Conservation (phyloP, 2,797 vertebrate genomes). For the Mus spretus region DNA sequence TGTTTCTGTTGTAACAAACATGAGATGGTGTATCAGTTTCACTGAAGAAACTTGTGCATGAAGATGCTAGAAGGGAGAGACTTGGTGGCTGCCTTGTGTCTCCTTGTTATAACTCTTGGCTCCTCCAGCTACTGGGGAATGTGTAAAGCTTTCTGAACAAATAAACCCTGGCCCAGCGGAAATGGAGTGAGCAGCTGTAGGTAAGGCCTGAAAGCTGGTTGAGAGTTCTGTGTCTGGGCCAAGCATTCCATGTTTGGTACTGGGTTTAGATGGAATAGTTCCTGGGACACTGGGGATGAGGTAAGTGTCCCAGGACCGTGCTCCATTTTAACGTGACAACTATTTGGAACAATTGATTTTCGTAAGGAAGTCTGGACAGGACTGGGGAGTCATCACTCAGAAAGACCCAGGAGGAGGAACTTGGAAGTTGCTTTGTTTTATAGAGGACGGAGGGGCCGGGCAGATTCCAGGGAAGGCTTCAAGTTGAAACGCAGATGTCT, state of each 20-base stretch:
- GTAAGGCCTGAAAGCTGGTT: background rate
- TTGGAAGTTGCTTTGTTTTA: slow-evolving; percentile 48
- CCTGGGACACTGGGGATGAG: background rate
- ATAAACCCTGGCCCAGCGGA: background rate
- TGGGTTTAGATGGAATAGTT: background rate
- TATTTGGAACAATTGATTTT: slow-evolving; percentile 16
- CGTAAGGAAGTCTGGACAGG: background rate
- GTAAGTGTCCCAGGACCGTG: background rate
- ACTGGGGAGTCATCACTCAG: slow-evolving; percentile 4
- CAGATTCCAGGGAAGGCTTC: background rate
- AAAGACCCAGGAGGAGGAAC: background rate
- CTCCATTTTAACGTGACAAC: background rate
- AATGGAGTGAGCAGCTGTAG: background rate
- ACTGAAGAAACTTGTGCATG: background rate
- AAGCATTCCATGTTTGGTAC: background rate
- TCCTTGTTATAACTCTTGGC: background rate
- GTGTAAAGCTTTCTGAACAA: slow-evolving; percentile 1
- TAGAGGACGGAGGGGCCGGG: background rate
- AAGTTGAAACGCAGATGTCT: slow-evolving; percentile 75
- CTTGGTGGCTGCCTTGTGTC: background rate
- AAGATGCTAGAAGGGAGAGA: background rate
- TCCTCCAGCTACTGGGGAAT: background rate
- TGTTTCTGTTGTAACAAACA: slow-evolving; percentile 4
- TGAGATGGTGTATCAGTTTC: slow-evolving; percentile 11
- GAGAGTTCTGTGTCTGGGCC: background rate